Evolutionary conservation across 1,140 invertebrate species (phyloP), one percentile per base, ranked within the genome.

Genomic region (Bombus terrestris): DNA sequence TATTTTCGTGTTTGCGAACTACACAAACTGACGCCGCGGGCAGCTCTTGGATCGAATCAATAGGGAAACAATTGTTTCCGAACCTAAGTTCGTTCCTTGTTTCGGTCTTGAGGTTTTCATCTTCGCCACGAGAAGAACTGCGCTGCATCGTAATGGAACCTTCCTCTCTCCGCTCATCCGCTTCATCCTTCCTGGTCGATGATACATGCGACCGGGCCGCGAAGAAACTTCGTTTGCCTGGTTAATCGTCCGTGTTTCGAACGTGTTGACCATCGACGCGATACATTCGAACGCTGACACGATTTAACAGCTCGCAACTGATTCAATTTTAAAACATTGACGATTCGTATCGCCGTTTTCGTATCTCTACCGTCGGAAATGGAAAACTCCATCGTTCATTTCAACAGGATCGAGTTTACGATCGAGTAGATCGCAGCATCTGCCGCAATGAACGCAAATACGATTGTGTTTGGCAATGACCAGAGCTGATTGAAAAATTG

Each of bases 1-100:
- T 80, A 85, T 85, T 80, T 73, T 85, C 68, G 66, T 85, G 83
- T 80, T 85, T 80, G 77, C 53, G 18, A 85, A 80, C 76, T 85
- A 37, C 25, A 43, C 28, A 9, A 80, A 72, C 76, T 39, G 37
- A 32, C 47, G 47, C 15, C 8, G 13, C 6, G 59, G 25, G 35
- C 53, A 37, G 39, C 53, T 72, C 76, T 80, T 72, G 76, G 28
- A 73, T 85, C 53, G 83, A 80, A 85, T 85, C 83, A 53, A 85
- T 85, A 80, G 68, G n/a, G 83, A 80, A 69, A 85, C 83, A 80
- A 85, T 77, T 72, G 83, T 80, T 64, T 53, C 68, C 53, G 64
- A 64, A 39, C 41, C 32, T 32, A 43, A 79, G 66, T 84, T 71
- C 66, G 62, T 28, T 32, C 41, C 57, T 32, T 53, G 71, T 64